These are phyloP conservation scores for Babylonia areolata DNA, from an alignment of 1,140 invertebrate genomes.

Conservation along the genomic window DNA sequence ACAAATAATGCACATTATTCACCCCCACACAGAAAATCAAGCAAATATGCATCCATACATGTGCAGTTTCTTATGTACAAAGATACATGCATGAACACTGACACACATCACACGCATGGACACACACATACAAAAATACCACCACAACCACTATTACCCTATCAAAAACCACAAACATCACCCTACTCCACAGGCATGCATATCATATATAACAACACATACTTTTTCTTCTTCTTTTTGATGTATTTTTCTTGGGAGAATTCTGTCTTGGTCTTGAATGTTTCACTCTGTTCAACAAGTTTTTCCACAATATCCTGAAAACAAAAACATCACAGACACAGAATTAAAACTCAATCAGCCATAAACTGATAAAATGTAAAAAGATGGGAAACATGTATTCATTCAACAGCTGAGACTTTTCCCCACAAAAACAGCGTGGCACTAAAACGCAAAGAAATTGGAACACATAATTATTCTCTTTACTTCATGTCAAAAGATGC, in stretches of 20 bases:
- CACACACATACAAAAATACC: background rate
- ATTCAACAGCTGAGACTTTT: no score
- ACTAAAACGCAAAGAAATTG: no score
- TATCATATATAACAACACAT: conserved; percentile 75
- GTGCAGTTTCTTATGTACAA: background rate
- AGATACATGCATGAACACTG: background rate
- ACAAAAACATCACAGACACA: background rate
- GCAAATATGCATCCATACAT: background rate
- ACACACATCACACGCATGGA: background rate
- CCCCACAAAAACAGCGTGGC: no score
- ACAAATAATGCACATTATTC: no score
- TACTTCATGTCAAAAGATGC: no score
- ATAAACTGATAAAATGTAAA: no score
- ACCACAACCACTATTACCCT: background rate
- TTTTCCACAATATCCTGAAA: conserved; percentile 79
- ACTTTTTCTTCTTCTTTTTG: conserved; percentile 94
- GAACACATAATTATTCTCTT: no score
- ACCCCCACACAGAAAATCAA: no score
- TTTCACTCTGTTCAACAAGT: conserved; percentile 91
- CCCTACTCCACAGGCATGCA: background rate
- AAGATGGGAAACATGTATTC: no score
- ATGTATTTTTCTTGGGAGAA: conserved; percentile 96
- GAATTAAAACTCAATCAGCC: no score
- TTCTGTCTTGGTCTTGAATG: conserved; percentile 88
- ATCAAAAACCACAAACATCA: background rate